Conservation (phyloP, 2,888 invertebrate genomes). For the Eilema depressum region DNA sequence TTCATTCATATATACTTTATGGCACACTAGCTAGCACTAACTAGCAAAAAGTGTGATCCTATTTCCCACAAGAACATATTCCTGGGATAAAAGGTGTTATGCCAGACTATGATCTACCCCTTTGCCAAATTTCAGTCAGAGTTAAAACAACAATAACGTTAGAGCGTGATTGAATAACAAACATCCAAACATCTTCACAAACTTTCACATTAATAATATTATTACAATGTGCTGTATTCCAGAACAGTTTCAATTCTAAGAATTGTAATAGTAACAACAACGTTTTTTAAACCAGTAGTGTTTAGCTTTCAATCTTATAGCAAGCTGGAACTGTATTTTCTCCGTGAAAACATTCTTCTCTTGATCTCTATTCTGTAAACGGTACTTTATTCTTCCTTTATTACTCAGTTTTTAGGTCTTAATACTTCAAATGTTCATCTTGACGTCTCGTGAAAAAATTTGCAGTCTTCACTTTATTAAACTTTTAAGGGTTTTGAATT, state of each 20-base stretch:
- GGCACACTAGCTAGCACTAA: too few relatives aligned
- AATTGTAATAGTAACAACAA: background rate
- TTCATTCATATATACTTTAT: too few relatives aligned
- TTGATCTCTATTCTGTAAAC: background rate
- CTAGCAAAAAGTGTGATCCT: too few relatives aligned
- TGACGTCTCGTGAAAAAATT: background rate
- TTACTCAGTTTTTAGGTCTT: background rate
- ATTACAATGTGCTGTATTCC: too few relatives aligned
- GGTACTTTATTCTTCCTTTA: background rate
- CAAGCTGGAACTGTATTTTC: background rate
- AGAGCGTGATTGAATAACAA: too few relatives aligned
- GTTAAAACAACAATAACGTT: too few relatives aligned
- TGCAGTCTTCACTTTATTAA: background rate
- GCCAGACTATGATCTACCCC: too few relatives aligned
- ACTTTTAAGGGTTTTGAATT: background rate
- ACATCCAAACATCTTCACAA: too few relatives aligned
- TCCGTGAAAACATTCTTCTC: background rate
- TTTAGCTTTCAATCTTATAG: constrained; percentile 8
- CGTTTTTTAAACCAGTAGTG: background rate
- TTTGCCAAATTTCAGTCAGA: too few relatives aligned
- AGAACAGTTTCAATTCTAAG: background rate
- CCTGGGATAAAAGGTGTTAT: too few relatives aligned
- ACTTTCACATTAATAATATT: too few relatives aligned
- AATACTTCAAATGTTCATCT: background rate
- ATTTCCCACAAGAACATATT: too few relatives aligned